Conservation (phyloP, 2,797 vertebrate genomes). For the Cossypha caffra region DNA sequence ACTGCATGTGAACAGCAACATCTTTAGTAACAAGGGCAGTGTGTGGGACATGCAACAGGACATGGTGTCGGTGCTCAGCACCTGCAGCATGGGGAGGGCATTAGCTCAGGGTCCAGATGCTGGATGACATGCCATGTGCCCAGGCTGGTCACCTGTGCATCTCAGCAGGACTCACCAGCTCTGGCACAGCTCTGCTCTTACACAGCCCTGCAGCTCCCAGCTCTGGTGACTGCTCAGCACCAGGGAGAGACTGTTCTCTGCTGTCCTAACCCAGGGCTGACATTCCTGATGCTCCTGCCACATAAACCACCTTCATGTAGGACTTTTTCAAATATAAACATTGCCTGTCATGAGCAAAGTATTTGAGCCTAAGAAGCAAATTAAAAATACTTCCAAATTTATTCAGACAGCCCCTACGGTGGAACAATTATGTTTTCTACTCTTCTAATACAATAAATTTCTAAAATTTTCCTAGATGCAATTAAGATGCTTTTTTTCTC, state of each 20-base stretch:
- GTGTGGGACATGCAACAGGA: not conserved
- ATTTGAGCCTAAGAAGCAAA: not conserved
- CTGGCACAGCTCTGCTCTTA: conserved; percentile 38
- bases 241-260: not conserved
- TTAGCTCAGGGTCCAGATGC: not conserved
- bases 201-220: not conserved
- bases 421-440: not conserved
- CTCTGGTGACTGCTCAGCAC: not conserved
- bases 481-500: not conserved
- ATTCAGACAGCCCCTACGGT: not conserved
- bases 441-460: not conserved
- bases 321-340: not conserved
- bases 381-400: not conserved
- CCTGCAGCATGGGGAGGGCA: not conserved
- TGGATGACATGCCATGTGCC: not conserved
- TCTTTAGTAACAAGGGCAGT: not conserved
- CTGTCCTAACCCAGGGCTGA: not conserved
- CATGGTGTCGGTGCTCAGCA: not conserved
- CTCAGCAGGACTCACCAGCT: conserved; percentile 40
- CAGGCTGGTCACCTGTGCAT: conserved; percentile 17
- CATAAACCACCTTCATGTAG: not conserved
- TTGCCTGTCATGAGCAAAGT: not conserved
- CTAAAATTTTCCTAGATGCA: not conserved
- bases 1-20: not conserved
- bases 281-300: not conserved